phyloP scores from a whole-genome alignment of 2,113 vertebrate species.

The Pardalotus punctatus region DNA sequence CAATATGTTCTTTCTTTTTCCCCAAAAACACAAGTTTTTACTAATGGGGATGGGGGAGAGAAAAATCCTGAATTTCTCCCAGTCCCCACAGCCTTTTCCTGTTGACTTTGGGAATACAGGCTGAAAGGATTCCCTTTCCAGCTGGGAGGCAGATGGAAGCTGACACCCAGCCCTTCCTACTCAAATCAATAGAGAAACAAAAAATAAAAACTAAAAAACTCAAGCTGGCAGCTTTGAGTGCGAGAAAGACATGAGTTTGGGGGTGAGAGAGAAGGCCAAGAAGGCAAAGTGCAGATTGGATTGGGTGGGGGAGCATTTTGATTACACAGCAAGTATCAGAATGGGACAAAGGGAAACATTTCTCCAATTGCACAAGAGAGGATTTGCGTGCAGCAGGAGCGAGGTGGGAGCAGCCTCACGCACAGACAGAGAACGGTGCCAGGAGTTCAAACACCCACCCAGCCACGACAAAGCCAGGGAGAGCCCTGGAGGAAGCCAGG shows the following conservation, averaged over 20 bases:
- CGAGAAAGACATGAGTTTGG: neutral
- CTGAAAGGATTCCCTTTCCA: neutral
- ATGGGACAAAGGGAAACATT: neutral
- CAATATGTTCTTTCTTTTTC: neutral
- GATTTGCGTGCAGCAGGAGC: neutral
- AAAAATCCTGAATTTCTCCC: neutral
- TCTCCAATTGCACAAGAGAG: neutral
- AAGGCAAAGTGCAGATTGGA: neutral
- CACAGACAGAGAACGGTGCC: neutral
- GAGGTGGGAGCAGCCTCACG: neutral
- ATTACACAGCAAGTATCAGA: neutral
- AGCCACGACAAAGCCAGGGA: neutral
- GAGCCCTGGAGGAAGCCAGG: neutral
- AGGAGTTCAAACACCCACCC: neutral
- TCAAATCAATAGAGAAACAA: neutral
- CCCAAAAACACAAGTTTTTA: neutral
- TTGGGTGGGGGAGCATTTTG: neutral
- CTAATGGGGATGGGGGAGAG: rapidly evolving
- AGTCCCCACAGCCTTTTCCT: neutral
- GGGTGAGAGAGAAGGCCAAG: neutral
- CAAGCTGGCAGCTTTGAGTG: neutral
- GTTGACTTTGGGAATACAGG: neutral
- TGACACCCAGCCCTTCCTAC: neutral
- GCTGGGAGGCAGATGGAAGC: neutral
- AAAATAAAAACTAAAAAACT: neutral